Percentiles rank a stretch among this genome's conserved stretches.
phyloP scores from a whole-genome alignment of 2,113 vertebrate species.

The Octodon degus region DNA sequence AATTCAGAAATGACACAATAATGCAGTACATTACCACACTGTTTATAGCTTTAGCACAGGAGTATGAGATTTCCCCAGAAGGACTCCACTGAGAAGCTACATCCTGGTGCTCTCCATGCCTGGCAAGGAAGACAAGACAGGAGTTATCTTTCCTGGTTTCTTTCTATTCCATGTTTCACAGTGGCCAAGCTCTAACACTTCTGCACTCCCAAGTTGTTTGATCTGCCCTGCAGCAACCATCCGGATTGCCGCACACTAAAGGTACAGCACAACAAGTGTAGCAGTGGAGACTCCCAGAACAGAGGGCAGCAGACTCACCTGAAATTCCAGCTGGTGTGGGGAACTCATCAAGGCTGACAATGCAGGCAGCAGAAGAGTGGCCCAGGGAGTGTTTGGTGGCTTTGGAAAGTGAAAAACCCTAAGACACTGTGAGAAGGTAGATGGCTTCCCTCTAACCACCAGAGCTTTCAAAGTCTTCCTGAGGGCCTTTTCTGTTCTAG shows the following conservation, averaged over 20 bases:
- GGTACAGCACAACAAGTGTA: neutral
- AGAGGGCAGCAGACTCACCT: neutral
- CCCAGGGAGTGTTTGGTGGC: neutral
- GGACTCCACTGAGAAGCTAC: neutral
- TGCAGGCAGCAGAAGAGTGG: neutral
- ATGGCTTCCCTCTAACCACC: neutral
- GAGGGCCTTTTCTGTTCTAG: neutral
- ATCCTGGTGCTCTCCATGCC: neutral
- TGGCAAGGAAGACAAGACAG: neutral
- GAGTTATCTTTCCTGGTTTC: neutral
- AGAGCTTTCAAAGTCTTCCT: neutral
- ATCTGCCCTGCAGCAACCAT: neutral
- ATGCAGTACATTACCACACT: neutral
- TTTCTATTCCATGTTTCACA: neutral
- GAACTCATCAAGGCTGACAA: neutral
- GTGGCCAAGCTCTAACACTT: neutral
- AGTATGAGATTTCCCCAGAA: neutral
- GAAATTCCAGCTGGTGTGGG: neutral
- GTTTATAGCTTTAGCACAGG: neutral
- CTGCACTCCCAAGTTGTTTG: neutral
- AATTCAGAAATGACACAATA: neutral
- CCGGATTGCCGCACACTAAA: neutral
- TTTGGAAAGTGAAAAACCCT: neutral
- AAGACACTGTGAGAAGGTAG: neutral
- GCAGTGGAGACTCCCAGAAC: neutral